Conservation (phyloP, 2,113 vertebrate species). For the Hippocampus mohnikei region DNA sequence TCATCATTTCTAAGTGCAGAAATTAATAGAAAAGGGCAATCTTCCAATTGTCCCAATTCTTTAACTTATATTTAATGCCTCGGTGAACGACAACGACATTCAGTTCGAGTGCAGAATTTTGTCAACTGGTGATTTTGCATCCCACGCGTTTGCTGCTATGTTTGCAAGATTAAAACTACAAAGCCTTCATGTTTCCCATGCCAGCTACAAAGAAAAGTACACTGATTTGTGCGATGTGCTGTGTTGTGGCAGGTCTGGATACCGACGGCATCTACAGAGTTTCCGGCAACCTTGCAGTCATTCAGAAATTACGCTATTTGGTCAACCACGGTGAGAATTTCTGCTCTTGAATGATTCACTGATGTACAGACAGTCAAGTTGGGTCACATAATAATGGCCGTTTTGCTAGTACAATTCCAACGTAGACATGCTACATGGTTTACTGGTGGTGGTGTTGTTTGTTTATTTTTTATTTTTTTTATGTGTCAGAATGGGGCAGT, state of each 20-base stretch:
- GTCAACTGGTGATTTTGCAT: neutral
- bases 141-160: neutral
- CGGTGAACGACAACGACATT: neutral
- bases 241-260: conserved; percentile 75
- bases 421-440: neutral
- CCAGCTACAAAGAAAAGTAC: neutral
- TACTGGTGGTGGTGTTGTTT: neutral
- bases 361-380: neutral
- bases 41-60: too few species aligned
- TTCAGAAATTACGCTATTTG: conserved; percentile 88
- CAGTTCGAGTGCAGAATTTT: neutral
- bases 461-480: neutral
- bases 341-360: neutral
- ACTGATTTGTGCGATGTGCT: neutral
- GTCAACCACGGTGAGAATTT: conserved; percentile 83
- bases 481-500: neutral
- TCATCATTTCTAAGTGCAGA: too few species aligned
- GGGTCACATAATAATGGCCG: neutral
- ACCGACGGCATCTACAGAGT: conserved; percentile 91
- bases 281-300: conserved; percentile 85
- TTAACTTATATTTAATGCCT: neutral
- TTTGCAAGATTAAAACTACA: neutral
- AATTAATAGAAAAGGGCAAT: too few species aligned
- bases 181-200: neutral
- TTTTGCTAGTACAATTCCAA: too few species aligned